Base-by-base conservation (phyloP, 2,888 invertebrate genomes). In the Gastracanthus pulcherrimus region DNA sequence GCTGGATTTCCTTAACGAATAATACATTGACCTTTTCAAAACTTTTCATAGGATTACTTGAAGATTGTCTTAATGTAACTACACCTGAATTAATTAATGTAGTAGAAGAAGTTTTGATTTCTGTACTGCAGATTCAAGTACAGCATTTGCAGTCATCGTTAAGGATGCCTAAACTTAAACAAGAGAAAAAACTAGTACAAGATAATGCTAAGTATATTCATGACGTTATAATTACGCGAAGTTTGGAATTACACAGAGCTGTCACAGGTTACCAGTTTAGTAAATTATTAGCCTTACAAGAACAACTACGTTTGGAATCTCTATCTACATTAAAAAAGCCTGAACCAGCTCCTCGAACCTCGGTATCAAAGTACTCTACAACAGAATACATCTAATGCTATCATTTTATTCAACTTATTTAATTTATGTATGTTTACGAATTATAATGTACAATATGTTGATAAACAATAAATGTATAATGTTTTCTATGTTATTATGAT, bases 21-120 rank as follows among this genome's bases (percentile, higher is more conserved):
- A 97, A 96, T 92, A 96, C 96, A 5, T 93, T 97, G 84, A 94
- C 95, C 88, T 97, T 97, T 92, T 94, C 95, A 6, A 96, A 96
- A 91, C 93, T 96, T 4, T 96, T 95, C 87, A 92, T 96, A 60
- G 94, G 94, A 31, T 93, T 97, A 82, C 93, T 96, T 83, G 95
- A 96, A 85, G 95, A 97, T 88, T 95, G 97, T 85, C 91, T 97
- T 85, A 94, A 95, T 87, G 92, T 97, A 82, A 94, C 95, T 83
- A 96, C 95, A 0, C 94, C 95, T 31, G 97, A 97, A 89, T 93
- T 96, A 89, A 94, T 96, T 91, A 93, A 94, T 84, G 94, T 95
- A 0, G 94, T 97, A 67, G 96, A 96, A 85, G 95, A 95, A 81
- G 95, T 95, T 71, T 93, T 97, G 66, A 93, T 94, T 86, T 94